Base-by-base conservation (phyloP, 92 coral and sea anemone genomes). In the Umimayanthus kanabou region DNA sequence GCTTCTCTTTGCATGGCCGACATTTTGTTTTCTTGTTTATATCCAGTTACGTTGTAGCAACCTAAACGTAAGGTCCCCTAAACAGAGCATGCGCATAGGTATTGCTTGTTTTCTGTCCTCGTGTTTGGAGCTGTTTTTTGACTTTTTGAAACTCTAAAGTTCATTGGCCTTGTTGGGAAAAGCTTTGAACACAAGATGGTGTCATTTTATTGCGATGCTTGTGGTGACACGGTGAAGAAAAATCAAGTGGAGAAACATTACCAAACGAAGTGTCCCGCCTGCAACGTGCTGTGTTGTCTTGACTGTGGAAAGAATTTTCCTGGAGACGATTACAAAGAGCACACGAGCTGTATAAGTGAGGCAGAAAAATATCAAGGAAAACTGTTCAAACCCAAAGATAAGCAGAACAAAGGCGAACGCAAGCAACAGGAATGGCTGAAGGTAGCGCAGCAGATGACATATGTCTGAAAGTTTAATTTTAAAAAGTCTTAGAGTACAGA, bases 341-440 rank as follows among this genome's bases (percentile, higher is more conserved):
- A 97, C 80, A 97, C 99, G 4, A 92, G 96, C 47, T 97, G 99
- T 76, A 94, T 97, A 25, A 88, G 94, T 2, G 99, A 97, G 84
- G 99, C 99, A 9, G 99, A 97, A 79, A 97, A 97, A 74, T 97
- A 97, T 81, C 99, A 97, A 85, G 99, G 98, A 42, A 97, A 97
- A 81, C 85, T 97, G 64, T 97, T 90, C 77, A 93, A 97, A 89
- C 95, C 97, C 9, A 97, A 97, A 82, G 98, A 97, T 53, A 97
- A 94, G 82, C 91, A 89, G 61, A 97, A 95, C 79, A 97, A 97
- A 79, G 98, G 99, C 37, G 98, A 97, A 76, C 94, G 91, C 37
- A 97, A 95, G 88, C 99, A 97, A 84, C 99, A 97, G 29, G 95
- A 97, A 85, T 97, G 99, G 99, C 85, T 96, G 5, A 96, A 96